These are phyloP conservation scores for Tiliacea aurago DNA, from an alignment of 2,888 invertebrate genomes.

Conservation along the genomic window DNA sequence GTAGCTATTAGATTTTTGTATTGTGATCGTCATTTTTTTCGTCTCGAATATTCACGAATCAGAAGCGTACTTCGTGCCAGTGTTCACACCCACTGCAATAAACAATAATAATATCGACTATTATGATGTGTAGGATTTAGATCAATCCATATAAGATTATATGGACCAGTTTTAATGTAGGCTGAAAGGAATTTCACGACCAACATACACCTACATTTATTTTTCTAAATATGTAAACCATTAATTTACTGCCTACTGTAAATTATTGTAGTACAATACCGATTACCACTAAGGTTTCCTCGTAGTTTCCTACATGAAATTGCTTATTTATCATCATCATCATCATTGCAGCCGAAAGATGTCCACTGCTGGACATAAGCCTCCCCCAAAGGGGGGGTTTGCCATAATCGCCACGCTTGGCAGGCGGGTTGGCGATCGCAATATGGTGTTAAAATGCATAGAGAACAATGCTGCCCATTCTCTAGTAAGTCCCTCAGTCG, in stretches of 20 bases:
- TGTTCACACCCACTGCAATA: slow-evolving; percentile 22
- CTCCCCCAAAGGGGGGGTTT: too few species aligned
- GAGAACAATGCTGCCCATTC: too few species aligned
- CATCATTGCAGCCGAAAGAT: too few species aligned
- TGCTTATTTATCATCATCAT: too few species aligned
- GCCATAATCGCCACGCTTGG: too few species aligned
- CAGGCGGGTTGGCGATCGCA: too few species aligned
- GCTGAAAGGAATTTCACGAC: slow-evolving; percentile 47
- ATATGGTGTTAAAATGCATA: too few species aligned
- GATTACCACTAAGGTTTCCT: too few species aligned
- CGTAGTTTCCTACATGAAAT: background rate
- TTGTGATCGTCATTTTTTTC: background rate
- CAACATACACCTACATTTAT: slow-evolving; percentile 30
- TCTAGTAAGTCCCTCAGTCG: too few species aligned
- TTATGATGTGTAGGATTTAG: slow-evolving; percentile 43
- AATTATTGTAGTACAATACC: background rate
- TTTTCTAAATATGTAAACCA: slow-evolving; percentile 4
- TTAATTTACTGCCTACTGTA: slow-evolving; percentile 1
- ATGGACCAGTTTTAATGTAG: slow-evolving; percentile 22
- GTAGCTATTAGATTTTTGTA: background rate
- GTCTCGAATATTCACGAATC: background rate
- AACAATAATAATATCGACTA: background rate
- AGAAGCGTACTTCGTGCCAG: background rate
- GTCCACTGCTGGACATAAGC: too few species aligned
- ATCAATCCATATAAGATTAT: slow-evolving; percentile 27